These are phyloP conservation scores for Labeo rohita DNA, from an alignment of 2,113 vertebrate genomes.

Conservation along the genomic window DNA sequence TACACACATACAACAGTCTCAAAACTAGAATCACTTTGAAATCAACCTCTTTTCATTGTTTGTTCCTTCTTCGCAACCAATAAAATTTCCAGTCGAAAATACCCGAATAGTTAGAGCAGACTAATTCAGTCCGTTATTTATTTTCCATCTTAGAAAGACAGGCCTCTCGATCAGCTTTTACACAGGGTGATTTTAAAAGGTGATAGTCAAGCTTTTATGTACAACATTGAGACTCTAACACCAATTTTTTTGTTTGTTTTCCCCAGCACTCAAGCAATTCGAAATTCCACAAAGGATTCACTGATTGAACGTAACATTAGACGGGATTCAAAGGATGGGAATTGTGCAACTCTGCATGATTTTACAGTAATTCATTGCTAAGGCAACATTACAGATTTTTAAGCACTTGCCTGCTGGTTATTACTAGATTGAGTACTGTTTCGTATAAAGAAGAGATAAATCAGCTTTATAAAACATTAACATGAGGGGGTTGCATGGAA, in stretches of 20 bases:
- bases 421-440: constrained; percentile 70
- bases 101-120: constrained; percentile 71
- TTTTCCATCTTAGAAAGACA: constrained; percentile 56
- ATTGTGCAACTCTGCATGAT: constrained; percentile 80
- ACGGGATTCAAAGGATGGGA: constrained; percentile 73
- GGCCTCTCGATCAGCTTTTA: constrained; percentile 55
- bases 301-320: constrained; percentile 64
- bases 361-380: constrained; percentile 86
- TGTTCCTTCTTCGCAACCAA: constrained; percentile 75
- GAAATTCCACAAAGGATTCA: constrained; percentile 32
- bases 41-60: constrained; percentile 65
- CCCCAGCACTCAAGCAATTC: constrained; percentile 46
- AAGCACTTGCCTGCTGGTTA: constrained; percentile 88
- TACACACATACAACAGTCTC: constrained; percentile 75
- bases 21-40: constrained; percentile 74
- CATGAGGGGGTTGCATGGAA: constrained; percentile 85
- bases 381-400: constrained; percentile 88
- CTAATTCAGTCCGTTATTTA: constrained; percentile 77
- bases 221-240: constrained; percentile 70
- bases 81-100: constrained; percentile 77
- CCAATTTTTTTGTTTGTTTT: background rate
- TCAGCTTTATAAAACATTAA: constrained; percentile 88
- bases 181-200: constrained; percentile 78
- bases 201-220: constrained; percentile 86
- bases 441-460: constrained; percentile 87